These are phyloP conservation scores for Drosophila mauritiana DNA, from an alignment of 1,140 invertebrate species.

Conservation along the genomic window DNA sequence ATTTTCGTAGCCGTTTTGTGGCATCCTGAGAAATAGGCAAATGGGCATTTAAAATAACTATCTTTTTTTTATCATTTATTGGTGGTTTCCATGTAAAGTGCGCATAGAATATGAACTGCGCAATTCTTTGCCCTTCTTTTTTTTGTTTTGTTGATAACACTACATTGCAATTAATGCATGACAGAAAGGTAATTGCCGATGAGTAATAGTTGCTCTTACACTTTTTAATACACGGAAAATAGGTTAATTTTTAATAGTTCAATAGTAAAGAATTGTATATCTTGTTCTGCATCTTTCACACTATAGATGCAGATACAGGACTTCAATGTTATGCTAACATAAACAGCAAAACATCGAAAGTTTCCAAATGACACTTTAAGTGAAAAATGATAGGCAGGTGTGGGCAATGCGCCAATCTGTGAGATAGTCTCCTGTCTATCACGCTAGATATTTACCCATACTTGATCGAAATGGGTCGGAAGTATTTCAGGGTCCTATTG, in stretches of 20 bases:
- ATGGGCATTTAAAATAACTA: background rate
- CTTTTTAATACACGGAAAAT: background rate
- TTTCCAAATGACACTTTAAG: background rate
- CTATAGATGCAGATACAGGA: no score
- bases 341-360: background rate
- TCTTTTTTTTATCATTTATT: background rate
- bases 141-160: conserved; percentile 20
- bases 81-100: background rate
- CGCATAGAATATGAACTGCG: conserved; percentile 3
- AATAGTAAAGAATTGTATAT: no score
- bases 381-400: background rate
- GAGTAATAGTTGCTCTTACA: background rate
- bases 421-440: conserved; percentile 13
- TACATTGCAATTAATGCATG: conserved; percentile 4
- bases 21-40: conserved; percentile 49
- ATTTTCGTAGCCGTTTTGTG: conserved; percentile 74
- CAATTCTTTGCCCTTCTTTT: background rate
- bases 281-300: no score
- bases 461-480: conserved; percentile 55
- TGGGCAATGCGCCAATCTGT: background rate
- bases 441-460: conserved; percentile 53
- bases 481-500: conserved; percentile 65
- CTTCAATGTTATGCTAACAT: no score
- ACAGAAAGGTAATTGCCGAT: background rate
- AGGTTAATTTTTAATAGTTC: no score